phyloP scores from a whole-genome alignment of 1,140 invertebrate genomes.

The Musca vetustissima region DNA sequence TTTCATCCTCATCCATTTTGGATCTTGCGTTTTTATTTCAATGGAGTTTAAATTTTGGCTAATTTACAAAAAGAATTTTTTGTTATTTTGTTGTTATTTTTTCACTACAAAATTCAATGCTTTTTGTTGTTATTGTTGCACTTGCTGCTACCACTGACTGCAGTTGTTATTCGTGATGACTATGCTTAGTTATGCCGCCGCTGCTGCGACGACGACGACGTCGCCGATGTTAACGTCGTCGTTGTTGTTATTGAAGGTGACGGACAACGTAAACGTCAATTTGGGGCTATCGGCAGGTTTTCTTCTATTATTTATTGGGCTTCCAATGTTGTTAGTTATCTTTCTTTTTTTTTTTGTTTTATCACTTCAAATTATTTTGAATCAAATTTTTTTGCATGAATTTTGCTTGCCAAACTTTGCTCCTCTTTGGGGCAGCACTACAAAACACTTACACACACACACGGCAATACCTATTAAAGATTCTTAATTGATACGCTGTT shows the following conservation, averaged over 20 bases:
- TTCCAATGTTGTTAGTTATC: background rate
- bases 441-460: no score
- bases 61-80: background rate
- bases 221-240: background rate
- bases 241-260: constrained; percentile 18
- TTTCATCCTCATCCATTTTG: constrained; percentile 23
- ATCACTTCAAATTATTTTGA: background rate
- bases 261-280: constrained; percentile 11
- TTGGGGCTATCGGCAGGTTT: background rate
- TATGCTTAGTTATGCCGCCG: background rate
- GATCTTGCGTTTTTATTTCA: background rate
- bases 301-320: background rate
- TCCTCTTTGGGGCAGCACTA: no score
- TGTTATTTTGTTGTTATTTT: background rate
- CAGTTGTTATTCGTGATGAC: background rate
- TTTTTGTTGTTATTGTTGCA: constrained; percentile 6
- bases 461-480: no score
- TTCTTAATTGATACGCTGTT: no score
- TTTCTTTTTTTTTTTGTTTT: background rate
- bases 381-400: constrained; percentile 7
- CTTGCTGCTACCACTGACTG: background rate
- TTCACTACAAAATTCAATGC: background rate
- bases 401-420: no score
- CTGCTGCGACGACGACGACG: background rate
- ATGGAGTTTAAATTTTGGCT: constrained; percentile 1